phyloP scores from a whole-genome alignment of 2,797 vertebrate genomes.

The Taenioides sp. region DNA sequence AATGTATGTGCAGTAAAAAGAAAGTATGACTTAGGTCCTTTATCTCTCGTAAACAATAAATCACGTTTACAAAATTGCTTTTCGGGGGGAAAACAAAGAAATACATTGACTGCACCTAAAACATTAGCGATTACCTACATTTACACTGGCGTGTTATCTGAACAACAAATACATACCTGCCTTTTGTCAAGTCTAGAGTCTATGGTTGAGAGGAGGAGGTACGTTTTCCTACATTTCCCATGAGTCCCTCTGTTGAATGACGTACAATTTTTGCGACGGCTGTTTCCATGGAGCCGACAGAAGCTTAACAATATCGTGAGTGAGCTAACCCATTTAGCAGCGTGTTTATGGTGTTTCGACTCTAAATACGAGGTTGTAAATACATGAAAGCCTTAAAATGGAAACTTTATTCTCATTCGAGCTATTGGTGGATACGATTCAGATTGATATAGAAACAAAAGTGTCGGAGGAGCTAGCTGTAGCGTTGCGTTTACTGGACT shows the following conservation, averaged over 20 bases:
- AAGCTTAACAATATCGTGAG: conserved; percentile 39
- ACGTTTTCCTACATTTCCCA: conserved; percentile 55
- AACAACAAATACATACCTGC: no score
- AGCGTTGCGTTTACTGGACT: conserved; percentile 82
- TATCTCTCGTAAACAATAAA: no score
- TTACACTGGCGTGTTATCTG: no score
- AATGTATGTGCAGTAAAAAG: no score
- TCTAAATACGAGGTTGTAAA: conserved; percentile 33
- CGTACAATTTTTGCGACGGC: conserved; percentile 50
- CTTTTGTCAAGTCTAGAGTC: not conserved
- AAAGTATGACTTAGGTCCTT: no score
- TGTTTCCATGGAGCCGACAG: conserved; percentile 61
- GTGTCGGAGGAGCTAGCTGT: conserved; percentile 65
- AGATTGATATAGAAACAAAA: conserved; percentile 43
- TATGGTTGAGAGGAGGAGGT: not conserved
- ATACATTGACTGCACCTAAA: no score
- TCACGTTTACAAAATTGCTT: no score
- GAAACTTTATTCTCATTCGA: conserved; percentile 82
- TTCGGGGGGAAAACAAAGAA: no score
- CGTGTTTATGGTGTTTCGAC: not conserved
- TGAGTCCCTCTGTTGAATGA: conserved; percentile 8
- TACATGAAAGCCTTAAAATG: rapidly evolving
- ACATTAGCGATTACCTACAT: no score
- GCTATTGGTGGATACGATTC: conserved; percentile 79
- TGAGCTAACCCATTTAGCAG: not conserved